Evolutionary conservation across 2,797 vertebrate species (phyloP).

Genomic region (Gambelia wislizenii): DNA sequence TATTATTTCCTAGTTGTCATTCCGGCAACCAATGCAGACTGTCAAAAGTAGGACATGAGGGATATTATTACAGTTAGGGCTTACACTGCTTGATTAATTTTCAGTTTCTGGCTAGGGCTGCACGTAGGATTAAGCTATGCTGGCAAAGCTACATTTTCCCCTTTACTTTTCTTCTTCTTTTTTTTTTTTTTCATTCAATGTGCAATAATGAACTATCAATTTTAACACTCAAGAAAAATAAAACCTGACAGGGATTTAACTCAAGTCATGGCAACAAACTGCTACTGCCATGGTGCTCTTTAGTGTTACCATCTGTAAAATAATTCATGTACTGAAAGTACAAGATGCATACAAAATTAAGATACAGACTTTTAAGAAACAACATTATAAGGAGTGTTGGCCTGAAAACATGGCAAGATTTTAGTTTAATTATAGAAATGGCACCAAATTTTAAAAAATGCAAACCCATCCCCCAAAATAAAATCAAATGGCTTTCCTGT

Average conservation of each 20-base stretch:
- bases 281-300: not conserved
- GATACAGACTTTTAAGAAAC: slow-evolving; percentile 4
- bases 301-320: not conserved
- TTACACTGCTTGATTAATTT: slow-evolving; percentile 33
- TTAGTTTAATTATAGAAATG: not conserved
- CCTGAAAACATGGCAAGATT: slow-evolving; percentile 31
- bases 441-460: not conserved
- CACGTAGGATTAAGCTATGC: slow-evolving; percentile 35
- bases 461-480: not conserved
- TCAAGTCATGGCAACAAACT: not conserved
- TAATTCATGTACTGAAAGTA: not conserved
- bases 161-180: no score
- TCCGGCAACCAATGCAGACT: slow-evolving; percentile 1
- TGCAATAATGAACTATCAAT: slow-evolving; percentile 32
- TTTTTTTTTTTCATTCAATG: slow-evolving; percentile 38
- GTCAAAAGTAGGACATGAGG: slow-evolving; percentile 11
- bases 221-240: slow-evolving; percentile 9
- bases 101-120: slow-evolving; percentile 34
- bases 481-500: not conserved
- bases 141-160: slow-evolving; percentile 51
- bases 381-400: slow-evolving; percentile 2
- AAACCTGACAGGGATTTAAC: slow-evolving; percentile 18
- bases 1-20: slow-evolving; percentile 65
- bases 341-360: not conserved
- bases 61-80: slow-evolving; percentile 19